These are phyloP conservation scores for Acanthochromis polyacanthus DNA, from an alignment of 2,113 vertebrate genomes.

Conservation along the genomic window DNA sequence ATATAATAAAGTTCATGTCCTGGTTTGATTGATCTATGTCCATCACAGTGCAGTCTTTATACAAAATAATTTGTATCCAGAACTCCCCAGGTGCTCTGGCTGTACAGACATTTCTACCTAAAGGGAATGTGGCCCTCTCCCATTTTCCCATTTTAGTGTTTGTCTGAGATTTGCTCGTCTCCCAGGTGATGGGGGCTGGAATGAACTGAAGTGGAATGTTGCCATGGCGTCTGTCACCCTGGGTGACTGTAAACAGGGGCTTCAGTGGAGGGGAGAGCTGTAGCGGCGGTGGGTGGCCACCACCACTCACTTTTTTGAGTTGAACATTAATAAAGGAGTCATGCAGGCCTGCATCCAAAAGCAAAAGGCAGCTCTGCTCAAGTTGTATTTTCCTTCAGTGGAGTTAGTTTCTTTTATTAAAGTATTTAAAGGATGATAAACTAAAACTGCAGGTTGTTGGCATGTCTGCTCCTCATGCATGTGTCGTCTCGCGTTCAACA, in stretches of 20 bases:
- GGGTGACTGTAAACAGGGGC: constrained; percentile 85
- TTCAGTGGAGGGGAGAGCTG: constrained; percentile 51
- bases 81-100: constrained; percentile 12
- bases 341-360: neutral
- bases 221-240: constrained; percentile 82
- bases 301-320: constrained; percentile 8
- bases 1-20: neutral
- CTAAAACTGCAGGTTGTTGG: neutral
- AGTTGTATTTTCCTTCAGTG: neutral
- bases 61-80: neutral
- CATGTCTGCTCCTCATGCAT: too few relatives aligned
- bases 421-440: neutral
- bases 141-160: constrained; percentile 37
- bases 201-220: constrained; percentile 81
- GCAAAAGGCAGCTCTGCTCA: neutral
- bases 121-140: neutral
- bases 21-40: too few relatives aligned
- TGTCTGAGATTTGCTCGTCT: constrained; percentile 75
- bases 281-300: constrained; percentile 50
- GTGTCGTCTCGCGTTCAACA: too few relatives aligned
- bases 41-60: neutral
- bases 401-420: neutral
- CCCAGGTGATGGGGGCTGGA: constrained; percentile 82
- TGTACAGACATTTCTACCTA: neutral
- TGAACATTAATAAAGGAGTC: constrained; percentile 35